phyloP scores from a whole-genome alignment of 1,140 invertebrate species.

The Helicoverpa armigera region DNA sequence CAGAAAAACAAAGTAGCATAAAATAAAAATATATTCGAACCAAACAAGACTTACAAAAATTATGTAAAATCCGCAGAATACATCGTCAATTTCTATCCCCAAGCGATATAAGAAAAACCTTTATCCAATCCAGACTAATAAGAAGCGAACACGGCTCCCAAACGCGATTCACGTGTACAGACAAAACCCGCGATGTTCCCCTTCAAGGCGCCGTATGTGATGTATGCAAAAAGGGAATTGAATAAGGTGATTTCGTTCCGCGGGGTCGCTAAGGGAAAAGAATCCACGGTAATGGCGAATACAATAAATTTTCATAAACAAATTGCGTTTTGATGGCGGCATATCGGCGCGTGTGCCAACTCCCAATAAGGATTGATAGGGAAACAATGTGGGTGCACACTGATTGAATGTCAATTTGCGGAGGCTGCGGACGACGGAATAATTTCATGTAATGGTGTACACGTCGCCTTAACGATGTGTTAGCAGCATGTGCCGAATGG shows the following conservation, averaged over 20 bases:
- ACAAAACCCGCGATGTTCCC: constrained; percentile 78
- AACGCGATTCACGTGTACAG: constrained; percentile 85
- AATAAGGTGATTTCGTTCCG: constrained; percentile 86
- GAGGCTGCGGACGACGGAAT: constrained; percentile 64
- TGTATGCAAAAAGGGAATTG: constrained; percentile 86
- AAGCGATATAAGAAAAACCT: constrained; percentile 72
- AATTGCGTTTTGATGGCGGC: constrained; percentile 86
- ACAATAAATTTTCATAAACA: constrained; percentile 87
- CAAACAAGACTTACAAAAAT: not conserved
- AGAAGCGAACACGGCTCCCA: constrained; percentile 80
- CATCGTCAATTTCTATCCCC: constrained; percentile 53
- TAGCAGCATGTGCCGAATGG: constrained; percentile 51
- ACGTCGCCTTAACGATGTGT: constrained; percentile 78
- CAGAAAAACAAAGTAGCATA: not conserved
- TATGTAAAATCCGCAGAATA: not conserved
- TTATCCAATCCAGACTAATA: constrained; percentile 83
- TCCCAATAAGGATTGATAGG: constrained; percentile 85
- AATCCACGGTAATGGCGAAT: constrained; percentile 85
- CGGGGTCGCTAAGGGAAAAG: constrained; percentile 83
- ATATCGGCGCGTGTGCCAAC: constrained; percentile 80
- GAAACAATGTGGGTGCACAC: constrained; percentile 82
- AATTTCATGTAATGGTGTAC: constrained; percentile 75
- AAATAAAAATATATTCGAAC: not conserved
- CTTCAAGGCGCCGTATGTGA: constrained; percentile 77
- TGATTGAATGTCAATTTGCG: constrained; percentile 86